Evolutionary conservation across 2,113 vertebrate species (phyloP).

Genomic region (Baryphthengus martii): DNA sequence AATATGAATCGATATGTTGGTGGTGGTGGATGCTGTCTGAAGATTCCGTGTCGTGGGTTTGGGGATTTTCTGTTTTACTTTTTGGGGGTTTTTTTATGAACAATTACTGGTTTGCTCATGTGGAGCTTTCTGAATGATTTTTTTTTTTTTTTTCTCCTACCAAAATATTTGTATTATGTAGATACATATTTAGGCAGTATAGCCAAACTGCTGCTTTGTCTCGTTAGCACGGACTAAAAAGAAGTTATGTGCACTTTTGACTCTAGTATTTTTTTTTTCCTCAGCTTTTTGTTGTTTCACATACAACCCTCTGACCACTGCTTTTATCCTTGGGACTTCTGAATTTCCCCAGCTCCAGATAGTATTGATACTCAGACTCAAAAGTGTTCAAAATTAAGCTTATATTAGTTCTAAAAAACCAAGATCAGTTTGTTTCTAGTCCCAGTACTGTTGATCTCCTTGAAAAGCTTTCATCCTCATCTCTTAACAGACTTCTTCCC

Average conservation of each 20-base stretch:
- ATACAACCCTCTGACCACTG: not conserved
- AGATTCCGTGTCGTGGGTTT: accelerated
- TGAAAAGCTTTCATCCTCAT: not conserved
- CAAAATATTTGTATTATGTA: not conserved
- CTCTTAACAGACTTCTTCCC: not conserved
- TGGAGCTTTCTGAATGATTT: not conserved
- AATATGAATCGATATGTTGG: not conserved
- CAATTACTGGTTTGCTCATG: not conserved
- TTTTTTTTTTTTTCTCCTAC: not conserved
- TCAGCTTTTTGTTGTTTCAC: not conserved
- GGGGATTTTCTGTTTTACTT: not conserved
- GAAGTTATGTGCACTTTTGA: slow-evolving; percentile 23
- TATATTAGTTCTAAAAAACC: not conserved
- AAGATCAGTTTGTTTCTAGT: not conserved
- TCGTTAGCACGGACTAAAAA: slow-evolving; percentile 3
- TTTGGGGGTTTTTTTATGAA: not conserved
- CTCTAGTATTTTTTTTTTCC: not conserved
- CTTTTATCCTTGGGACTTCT: not conserved
- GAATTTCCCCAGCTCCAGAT: not conserved
- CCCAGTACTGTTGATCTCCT: not conserved
- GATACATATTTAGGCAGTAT: not conserved
- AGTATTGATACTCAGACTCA: not conserved
- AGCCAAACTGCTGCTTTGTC: not conserved
- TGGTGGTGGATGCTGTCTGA: not conserved
- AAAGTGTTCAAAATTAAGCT: not conserved